Conservation (phyloP, 2,113 vertebrate genomes). For the Pedetes capensis region DNA sequence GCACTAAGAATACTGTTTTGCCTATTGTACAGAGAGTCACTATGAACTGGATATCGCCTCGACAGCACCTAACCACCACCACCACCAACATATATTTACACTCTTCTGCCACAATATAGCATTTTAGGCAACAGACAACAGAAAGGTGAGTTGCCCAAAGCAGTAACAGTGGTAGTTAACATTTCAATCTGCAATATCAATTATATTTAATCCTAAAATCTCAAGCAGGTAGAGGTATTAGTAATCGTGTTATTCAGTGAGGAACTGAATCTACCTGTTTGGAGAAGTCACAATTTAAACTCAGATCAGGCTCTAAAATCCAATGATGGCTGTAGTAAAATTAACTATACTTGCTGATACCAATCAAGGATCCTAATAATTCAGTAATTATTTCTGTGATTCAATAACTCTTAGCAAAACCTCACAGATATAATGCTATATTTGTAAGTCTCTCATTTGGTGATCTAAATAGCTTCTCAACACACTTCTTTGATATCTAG, state of each 20-base stretch:
- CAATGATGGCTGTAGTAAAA: background rate
- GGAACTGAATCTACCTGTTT: background rate
- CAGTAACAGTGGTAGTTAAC: background rate
- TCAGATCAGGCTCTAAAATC: slow-evolving; percentile 3
- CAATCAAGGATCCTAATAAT: background rate
- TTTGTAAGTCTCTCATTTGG: background rate
- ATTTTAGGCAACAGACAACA: background rate
- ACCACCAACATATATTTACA: background rate
- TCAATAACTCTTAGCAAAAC: slow-evolving; percentile 5
- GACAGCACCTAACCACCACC: no score
- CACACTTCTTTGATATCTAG: background rate
- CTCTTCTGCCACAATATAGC: background rate
- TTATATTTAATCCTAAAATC: background rate
- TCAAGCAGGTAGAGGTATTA: background rate
- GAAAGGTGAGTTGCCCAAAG: background rate
- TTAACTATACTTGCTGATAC: background rate
- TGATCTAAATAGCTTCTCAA: slow-evolving; percentile 6
- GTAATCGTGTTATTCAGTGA: background rate
- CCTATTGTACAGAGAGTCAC: no score
- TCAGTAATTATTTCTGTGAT: background rate
- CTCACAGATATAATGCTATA: background rate
- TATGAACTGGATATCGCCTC: no score
- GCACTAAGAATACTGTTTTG: no score
- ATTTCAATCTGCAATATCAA: background rate
- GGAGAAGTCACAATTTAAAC: slow-evolving; percentile 2